These are phyloP conservation scores for Loxodonta africana DNA, from an alignment of 2,113 vertebrate genomes.

Conservation along the genomic window DNA sequence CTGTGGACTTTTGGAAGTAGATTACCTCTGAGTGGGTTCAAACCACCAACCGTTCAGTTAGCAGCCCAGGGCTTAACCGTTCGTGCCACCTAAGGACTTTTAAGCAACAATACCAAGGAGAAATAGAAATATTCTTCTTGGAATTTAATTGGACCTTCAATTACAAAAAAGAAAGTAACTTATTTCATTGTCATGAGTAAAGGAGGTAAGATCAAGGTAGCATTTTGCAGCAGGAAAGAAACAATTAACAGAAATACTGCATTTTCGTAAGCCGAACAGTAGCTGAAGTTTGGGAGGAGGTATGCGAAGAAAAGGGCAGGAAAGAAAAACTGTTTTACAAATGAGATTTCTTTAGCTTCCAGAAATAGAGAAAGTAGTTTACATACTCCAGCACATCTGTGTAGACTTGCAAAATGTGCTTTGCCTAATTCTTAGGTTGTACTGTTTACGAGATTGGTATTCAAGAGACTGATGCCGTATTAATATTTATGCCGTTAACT, in stretches of 20 bases:
- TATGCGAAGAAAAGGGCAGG: conserved; percentile 79
- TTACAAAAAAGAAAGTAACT: neutral
- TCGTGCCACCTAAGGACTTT: neutral
- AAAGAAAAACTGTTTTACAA: conserved; percentile 84
- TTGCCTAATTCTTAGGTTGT: conserved; percentile 71
- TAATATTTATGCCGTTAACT: conserved; percentile 84
- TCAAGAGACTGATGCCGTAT: conserved; percentile 76
- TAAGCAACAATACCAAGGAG: neutral
- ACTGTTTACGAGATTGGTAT: conserved; percentile 78
- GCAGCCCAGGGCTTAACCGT: neutral
- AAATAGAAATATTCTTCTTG: conserved; percentile 12
- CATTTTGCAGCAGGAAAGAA: conserved; percentile 86
- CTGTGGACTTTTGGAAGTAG: neutral
- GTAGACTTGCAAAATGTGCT: conserved; percentile 70
- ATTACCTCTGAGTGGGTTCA: neutral
- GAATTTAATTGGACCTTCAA: neutral
- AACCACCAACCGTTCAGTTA: neutral
- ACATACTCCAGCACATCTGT: conserved; percentile 77
- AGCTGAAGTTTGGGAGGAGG: conserved; percentile 77
- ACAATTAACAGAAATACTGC: conserved; percentile 81
- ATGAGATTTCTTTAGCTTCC: conserved; percentile 82
- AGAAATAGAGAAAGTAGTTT: conserved; percentile 83
- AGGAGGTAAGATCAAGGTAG: conserved; percentile 65
- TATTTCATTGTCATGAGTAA: neutral
- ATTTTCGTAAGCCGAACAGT: conserved; percentile 77